These are phyloP conservation scores for Corythaixoides concolor DNA, from an alignment of 2,113 vertebrate genomes.

Conservation along the genomic window DNA sequence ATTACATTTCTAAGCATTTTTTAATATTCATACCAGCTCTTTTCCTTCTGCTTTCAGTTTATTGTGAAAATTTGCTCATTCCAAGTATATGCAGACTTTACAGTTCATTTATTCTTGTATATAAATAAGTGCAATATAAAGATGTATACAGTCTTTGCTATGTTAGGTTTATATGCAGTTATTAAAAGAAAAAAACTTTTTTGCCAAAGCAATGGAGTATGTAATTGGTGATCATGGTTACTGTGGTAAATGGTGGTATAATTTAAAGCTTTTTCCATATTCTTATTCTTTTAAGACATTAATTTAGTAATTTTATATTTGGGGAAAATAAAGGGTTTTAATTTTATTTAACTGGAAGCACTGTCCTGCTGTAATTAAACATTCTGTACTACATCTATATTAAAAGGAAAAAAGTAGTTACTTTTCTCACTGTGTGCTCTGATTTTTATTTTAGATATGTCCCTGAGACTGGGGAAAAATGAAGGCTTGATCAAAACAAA, in stretches of 20 bases:
- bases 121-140: slow-evolving; percentile 95
- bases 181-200: slow-evolving; percentile 74
- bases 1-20: slow-evolving; percentile 83
- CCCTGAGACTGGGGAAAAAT: not conserved
- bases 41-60: slow-evolving; percentile 73
- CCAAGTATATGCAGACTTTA: slow-evolving; percentile 69
- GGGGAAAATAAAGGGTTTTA: slow-evolving; percentile 82
- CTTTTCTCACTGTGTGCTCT: slow-evolving; percentile 70
- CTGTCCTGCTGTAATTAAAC: slow-evolving; percentile 95
- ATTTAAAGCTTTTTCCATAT: slow-evolving; percentile 89
- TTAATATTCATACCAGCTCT: slow-evolving; percentile 73
- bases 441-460: slow-evolving; percentile 39
- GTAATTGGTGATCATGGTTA: slow-evolving; percentile 78
- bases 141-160: slow-evolving; percentile 89
- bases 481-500: not conserved
- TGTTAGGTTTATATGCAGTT: slow-evolving; percentile 92
- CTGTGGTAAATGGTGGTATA: slow-evolving; percentile 82
- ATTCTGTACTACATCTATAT: slow-evolving; percentile 89
- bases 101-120: slow-evolving; percentile 86
- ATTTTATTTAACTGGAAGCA: slow-evolving; percentile 96
- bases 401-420: slow-evolving; percentile 84
- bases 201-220: slow-evolving; percentile 92
- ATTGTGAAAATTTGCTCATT: slow-evolving; percentile 75
- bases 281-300: slow-evolving; percentile 88
- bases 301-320: slow-evolving; percentile 93